phyloP scores from a whole-genome alignment of 2,113 vertebrate species.

The Galemys pyrenaicus region DNA sequence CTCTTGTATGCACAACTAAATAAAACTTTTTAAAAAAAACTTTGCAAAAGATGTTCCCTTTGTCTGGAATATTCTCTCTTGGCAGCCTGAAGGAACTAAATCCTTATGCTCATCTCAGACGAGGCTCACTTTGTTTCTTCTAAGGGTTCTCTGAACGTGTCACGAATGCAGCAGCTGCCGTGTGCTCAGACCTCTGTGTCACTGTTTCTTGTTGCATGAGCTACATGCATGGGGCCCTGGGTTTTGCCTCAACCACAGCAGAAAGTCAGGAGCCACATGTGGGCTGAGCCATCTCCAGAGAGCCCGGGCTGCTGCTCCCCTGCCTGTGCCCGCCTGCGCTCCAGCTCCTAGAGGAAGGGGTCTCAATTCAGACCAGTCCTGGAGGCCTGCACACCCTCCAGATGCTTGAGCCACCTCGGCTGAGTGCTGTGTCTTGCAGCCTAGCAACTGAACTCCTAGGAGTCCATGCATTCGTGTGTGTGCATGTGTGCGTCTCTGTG shows the following conservation, averaged over 20 bases:
- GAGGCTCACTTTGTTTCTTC: neutral
- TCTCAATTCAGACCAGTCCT: neutral
- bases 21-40: too few species aligned
- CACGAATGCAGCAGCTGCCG: too few species aligned
- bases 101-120: neutral
- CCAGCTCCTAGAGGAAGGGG: neutral
- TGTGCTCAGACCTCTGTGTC: neutral
- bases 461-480: neutral
- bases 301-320: too few species aligned
- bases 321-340: neutral
- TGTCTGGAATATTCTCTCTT: neutral
- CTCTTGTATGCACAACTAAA: too few species aligned
- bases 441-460: too few species aligned
- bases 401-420: neutral
- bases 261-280: neutral
- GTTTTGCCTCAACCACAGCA: neutral
- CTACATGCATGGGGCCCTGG: accelerated
- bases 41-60: neutral
- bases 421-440: neutral
- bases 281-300: neutral
- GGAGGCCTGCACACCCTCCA: neutral
- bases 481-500: neutral
- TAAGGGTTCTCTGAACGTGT: neutral
- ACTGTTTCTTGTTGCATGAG: accelerated
- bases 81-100: neutral